Evolutionary conservation across 1,140 invertebrate genomes (phyloP).

Genomic region (Semibalanus balanoides): DNA sequence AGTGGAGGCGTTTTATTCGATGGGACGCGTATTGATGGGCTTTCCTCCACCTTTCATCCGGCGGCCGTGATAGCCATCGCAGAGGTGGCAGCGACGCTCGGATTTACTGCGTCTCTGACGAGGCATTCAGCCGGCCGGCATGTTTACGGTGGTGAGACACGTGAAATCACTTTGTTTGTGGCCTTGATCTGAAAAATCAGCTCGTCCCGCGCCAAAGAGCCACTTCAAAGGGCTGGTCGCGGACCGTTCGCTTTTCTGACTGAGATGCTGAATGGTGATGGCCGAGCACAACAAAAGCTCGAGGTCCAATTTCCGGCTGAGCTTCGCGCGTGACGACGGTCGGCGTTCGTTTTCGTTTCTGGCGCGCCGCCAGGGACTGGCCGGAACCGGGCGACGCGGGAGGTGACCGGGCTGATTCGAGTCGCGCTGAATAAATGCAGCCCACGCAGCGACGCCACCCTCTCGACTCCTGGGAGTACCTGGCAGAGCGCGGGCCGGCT

Average conservation of each 20-base stretch:
- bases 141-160: neutral
- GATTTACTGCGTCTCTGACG: neutral
- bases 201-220: too few species aligned
- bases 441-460: too few species aligned
- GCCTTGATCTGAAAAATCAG: neutral
- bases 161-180: conserved; percentile 2
- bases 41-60: neutral
- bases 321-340: too few species aligned
- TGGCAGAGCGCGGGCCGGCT: neutral
- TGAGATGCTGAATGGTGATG: too few species aligned
- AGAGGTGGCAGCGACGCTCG: neutral
- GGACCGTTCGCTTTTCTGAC: too few species aligned
- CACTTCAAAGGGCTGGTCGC: too few species aligned
- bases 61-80: neutral
- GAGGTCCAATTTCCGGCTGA: neutral
- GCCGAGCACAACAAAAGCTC: too few species aligned
- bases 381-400: too few species aligned
- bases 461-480: neutral
- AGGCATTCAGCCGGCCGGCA: neutral
- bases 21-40: neutral
- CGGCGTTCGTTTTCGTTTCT: neutral
- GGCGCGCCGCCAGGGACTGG: neutral
- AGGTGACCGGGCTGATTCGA: neutral
- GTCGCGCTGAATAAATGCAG: neutral
- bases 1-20: neutral